Conservation (phyloP, 1,140 invertebrate species). For the Drosophila yakuba region DNA sequence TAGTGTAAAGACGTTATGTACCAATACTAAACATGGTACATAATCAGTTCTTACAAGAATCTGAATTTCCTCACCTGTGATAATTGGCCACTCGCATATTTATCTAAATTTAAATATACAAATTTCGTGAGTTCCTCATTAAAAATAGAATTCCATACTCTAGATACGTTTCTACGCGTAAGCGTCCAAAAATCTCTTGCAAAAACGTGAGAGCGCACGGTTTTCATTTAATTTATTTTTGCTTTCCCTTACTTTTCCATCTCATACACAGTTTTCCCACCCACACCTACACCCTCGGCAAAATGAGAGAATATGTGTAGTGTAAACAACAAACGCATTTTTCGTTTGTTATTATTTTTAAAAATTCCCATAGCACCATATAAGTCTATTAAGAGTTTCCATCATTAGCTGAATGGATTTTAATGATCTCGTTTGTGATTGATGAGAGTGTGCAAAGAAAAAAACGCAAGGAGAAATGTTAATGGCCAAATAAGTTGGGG, state of each 20-base stretch:
- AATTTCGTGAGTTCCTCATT: slow-evolving; percentile 15
- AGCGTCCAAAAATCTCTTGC: slow-evolving; percentile 71
- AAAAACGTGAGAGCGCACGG: slow-evolving; percentile 74
- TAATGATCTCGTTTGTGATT: slow-evolving; percentile 40
- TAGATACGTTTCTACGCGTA: slow-evolving; percentile 58
- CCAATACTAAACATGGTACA: background rate
- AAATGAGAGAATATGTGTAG: slow-evolving; percentile 15
- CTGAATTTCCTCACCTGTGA: slow-evolving; percentile 45
- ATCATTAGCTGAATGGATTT: slow-evolving; percentile 40
- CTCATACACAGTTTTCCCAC: slow-evolving; percentile 42
- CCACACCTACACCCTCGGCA: slow-evolving; percentile 19
- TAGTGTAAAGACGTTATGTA: background rate
- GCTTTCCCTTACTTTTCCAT: slow-evolving; percentile 30
- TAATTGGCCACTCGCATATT: slow-evolving; percentile 54
- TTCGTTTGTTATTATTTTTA: slow-evolving; percentile 56
- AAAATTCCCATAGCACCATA: slow-evolving; percentile 37
- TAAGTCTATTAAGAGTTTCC: slow-evolving; percentile 42
- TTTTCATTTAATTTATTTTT: slow-evolving; percentile 50
- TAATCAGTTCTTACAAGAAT: slow-evolving; percentile 6
- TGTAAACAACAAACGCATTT: slow-evolving; percentile 71
- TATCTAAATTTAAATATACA: slow-evolving; percentile 46
- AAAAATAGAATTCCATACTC: slow-evolving; percentile 78
- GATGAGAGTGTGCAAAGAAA: slow-evolving; percentile 27
- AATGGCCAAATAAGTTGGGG: slow-evolving; percentile 30
- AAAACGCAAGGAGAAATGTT: slow-evolving; percentile 10